A percentile compares a stretch with the other conserved stretches of the same genome.
These are phyloP conservation scores for Xenopus petersii DNA, from an alignment of 2,797 vertebrate species.

Conservation along the genomic window DNA sequence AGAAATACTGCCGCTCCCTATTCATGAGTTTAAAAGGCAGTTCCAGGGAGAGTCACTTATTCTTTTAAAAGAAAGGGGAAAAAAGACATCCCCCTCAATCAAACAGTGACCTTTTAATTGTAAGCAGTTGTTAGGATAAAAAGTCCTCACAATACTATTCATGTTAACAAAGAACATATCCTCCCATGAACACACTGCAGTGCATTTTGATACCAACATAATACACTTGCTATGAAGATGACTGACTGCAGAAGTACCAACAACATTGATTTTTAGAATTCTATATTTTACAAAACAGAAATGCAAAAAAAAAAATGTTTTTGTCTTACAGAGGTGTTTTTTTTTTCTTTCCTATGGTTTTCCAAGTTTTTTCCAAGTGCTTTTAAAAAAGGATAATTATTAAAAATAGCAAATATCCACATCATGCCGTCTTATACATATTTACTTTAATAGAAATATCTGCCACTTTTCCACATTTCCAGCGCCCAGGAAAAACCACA, in stretches of 20 bases:
- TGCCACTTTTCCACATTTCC: too few relatives aligned
- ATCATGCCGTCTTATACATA: too few relatives aligned
- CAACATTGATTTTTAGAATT: too few relatives aligned
- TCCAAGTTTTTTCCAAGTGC: too few relatives aligned
- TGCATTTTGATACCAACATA: conserved; percentile 17
- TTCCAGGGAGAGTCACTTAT: conserved; percentile 49
- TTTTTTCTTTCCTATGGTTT: too few relatives aligned
- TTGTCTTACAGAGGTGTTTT: too few relatives aligned
- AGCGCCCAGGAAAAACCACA: too few relatives aligned
- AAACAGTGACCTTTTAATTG: conserved; percentile 66
- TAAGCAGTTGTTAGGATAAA: conserved; percentile 57
- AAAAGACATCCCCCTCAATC: conserved; percentile 67
- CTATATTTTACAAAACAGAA: too few relatives aligned
- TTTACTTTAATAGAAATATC: too few relatives aligned
- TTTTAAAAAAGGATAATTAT: too few relatives aligned
- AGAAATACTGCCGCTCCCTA: conserved; percentile 51
- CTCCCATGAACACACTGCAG: conserved; percentile 19
- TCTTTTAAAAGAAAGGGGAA: conserved; percentile 54
- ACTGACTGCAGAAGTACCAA: conserved; percentile 12
- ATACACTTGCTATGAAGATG: conserved; percentile 10
- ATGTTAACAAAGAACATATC: conserved; percentile 30
- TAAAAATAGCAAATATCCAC: too few relatives aligned
- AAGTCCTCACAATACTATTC: conserved; percentile 64
- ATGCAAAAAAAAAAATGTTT: too few relatives aligned
- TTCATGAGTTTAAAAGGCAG: conserved; percentile 51